Evolutionary conservation across 2,797 vertebrate species (phyloP), one percentile per base, ranked within the genome.

Genomic region (Ptychadena robeensis): DNA sequence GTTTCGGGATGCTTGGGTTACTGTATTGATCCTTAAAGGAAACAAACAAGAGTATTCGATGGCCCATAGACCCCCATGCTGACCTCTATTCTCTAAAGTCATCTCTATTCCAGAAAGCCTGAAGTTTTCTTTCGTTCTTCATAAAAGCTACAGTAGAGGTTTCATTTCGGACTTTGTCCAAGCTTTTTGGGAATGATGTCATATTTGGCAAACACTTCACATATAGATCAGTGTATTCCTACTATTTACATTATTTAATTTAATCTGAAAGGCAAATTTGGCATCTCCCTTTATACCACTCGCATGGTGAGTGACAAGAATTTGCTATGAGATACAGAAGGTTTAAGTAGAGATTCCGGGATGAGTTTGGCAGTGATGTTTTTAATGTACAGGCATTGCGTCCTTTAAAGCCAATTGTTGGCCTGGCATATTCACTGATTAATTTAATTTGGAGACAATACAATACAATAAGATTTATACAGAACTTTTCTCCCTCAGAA

Each of bases 191-290:
- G 40, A 69, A 40, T 79, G 40, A 79, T 68, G 76, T 79, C 76
- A 79, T 79, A 69, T 79, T 79, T 79, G 76, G 76, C 76, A 79
- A 37, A 27, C 44, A 68, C 65, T 68, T 68, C 67, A 79, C 67
- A 68, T 69, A 79, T 69, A 79, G 65, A 79, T 48, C 76, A 57
- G 76, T 48, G 44, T 79, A 79, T 79, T 79, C 76, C 76, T 68
- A 79, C 67, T 79, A 69, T 79, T 79, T 68, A 79, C 76, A 53
- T 79, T 79, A 69, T 79, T 69, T 79, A 68, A 79, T 79, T 79
- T 79, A 44, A 68, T 79, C 76, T 79, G 76, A 79, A 79, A 79
- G 44, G 65, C 48, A 79, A 68, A 68, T 68, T 79, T 79, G 76
- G 65, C 76, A 57, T 79, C 76, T 79, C 31, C 31, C 35, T 79